Percentiles rank a stretch among this genome's conserved stretches.
These are phyloP conservation scores for Tubulanus polymorphus DNA, from an alignment of 2,888 invertebrate species.

Conservation along the genomic window DNA sequence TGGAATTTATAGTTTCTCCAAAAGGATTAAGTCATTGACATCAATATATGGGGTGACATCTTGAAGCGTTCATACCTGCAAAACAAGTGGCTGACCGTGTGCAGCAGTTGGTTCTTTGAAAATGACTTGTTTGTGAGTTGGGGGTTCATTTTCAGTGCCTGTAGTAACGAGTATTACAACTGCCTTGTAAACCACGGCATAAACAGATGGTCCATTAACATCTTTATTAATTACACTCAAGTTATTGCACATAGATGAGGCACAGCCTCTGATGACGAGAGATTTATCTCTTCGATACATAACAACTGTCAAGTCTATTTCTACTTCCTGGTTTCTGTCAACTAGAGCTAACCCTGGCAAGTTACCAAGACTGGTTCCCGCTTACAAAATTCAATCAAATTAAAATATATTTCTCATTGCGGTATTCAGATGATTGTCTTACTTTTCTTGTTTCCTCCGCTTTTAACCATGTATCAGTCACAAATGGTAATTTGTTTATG, in stretches of 20 bases:
- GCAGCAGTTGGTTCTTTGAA: constrained; percentile 48
- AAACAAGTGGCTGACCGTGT: constrained; percentile 38
- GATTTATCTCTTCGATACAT: constrained; percentile 44
- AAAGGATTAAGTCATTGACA: not conserved
- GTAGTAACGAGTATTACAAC: constrained; percentile 43
- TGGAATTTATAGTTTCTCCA: not conserved
- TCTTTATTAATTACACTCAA: constrained; percentile 34
- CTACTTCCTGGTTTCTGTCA: no score
- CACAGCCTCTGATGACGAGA: constrained; percentile 39
- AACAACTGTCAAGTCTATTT: no score
- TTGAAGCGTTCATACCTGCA: constrained; percentile 32
- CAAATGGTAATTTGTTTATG: no score
- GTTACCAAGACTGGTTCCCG: no score
- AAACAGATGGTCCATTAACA: constrained; percentile 37
- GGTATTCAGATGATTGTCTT: no score
- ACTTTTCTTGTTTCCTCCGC: no score
- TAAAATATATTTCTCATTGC: no score
- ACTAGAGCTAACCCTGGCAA: no score
- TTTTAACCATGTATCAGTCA: no score
- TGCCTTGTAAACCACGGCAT: constrained; percentile 46
- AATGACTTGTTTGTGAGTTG: constrained; percentile 40
- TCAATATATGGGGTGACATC: not conserved
- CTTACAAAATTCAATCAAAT: no score
- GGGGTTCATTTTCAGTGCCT: constrained; percentile 37
- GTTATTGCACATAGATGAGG: constrained; percentile 45